Base-by-base conservation (phyloP, 1,140 invertebrate species). In the Lethrus apterus region DNA sequence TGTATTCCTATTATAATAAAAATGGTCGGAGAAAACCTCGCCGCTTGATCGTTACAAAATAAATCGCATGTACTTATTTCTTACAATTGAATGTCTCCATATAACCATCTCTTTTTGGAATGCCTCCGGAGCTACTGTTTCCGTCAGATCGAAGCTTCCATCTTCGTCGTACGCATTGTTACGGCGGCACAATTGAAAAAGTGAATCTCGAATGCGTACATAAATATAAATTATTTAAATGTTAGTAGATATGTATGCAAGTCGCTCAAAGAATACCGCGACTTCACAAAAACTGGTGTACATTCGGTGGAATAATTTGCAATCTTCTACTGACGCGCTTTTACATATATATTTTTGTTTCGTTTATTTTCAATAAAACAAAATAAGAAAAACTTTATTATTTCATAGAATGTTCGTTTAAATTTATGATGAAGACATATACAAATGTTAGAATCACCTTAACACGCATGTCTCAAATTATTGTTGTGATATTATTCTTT, bases 151-250 rank as follows among this genome's bases (percentile, higher is more conserved):
- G 32, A 48, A 38, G 50, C 46, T 35, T 42, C 36, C 40, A 43
- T 60, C 57, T 57, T 46, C 44, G 43, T 60, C 55, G 21, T 46
- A 46, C 48, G 50, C 57, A 61, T 59, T 61, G 59, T 59, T 54
- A 34, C 36, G 30, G 52, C 57, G 54, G 57, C 47, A 55, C 60
- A 59, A 55, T 59, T 58, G 58, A 63, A 63, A 63, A 63, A 63
- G 58, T 59, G 52, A 58, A 49, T 51, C 53, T 47, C 55, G 55
- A 58, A 60, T 60, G 54, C 60, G 60, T 58, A 63, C 60, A 58
- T 57, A 63, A 58, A 63, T 63, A 63, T 63, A 63, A 63, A 63
- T 63, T 63, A 63, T 63, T 63, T 63, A 63, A 63, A 63, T 63
- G 60, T 63, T 60, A 55, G 55, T 57, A 55, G 60, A 60, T 60